These are phyloP conservation scores for Helogale parvula DNA, from an alignment of 2,113 vertebrate genomes.

Conservation along the genomic window DNA sequence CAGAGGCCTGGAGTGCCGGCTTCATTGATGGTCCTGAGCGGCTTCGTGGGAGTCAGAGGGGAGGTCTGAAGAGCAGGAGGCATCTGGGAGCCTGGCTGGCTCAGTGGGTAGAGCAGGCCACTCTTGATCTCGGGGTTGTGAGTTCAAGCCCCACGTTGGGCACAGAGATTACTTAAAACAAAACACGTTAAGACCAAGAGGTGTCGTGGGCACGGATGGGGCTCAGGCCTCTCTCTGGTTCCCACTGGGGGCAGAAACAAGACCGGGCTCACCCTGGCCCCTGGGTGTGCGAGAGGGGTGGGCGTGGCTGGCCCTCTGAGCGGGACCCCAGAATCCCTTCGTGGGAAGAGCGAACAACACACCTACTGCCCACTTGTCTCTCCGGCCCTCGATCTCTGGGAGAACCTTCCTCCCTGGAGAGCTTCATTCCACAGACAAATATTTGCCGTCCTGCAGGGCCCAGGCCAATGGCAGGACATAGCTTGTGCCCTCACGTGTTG, in stretches of 20 bases:
- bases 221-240: not conserved
- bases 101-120: not conserved
- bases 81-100: not conserved
- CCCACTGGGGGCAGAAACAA: not conserved
- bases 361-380: too few relatives aligned
- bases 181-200: not conserved
- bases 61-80: not conserved
- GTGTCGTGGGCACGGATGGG: fast-evolving
- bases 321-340: not conserved
- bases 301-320: not conserved
- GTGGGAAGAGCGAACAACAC: not conserved
- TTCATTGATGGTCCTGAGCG: too few relatives aligned
- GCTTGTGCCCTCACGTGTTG: fast-evolving
- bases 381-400: not conserved
- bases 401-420: not conserved
- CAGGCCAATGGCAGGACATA: not conserved
- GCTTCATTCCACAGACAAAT: not conserved
- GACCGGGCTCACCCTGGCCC: not conserved
- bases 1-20: not conserved
- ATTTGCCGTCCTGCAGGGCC: not conserved
- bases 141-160: not conserved
- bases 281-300: not conserved
- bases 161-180: not conserved
- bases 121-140: not conserved
- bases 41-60: not conserved